Evolutionary conservation across 2,888 invertebrate genomes (phyloP), one percentile per base, ranked within the genome.

Genomic region (Allacma fusca): DNA sequence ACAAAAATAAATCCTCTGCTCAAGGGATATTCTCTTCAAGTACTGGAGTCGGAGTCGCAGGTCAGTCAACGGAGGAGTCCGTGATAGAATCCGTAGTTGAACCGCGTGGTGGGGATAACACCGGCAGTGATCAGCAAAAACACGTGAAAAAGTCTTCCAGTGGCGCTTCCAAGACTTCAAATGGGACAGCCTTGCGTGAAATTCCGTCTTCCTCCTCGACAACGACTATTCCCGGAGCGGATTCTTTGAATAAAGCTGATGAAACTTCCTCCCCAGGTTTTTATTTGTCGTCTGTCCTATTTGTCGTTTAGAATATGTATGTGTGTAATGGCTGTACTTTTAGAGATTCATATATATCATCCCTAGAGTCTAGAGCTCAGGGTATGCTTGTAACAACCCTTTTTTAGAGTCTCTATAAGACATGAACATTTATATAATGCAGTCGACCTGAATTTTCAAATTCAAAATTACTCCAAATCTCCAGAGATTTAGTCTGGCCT

Each of bases 101-200:
- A 50, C 50, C 50, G 50, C 50, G 50, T 13, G 40, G 40, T 40
- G 50, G 50, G 16, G 50, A 19, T 16, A n/a, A 13, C 19, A n/a
- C 67, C 67, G 67, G 67, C 34, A 67, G n/a, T n/a, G 67, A 50
- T 50, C 50, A 50, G 2, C 50, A 29, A 5, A 29, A 67, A 67
- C 28, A 67, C 34, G 28, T 67, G 24, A 64, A 74, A 64, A 74
- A 74, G 34, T 59, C 64, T 74, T 74, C 64, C 24, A 62, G 65
- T 74, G 34, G 21, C 64, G 65, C 73, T 65, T 74, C 72, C 21
- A 43, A 50, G 5, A 40, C 59, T 74, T 59, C 62, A 5, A 71
- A 71, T 57, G 71, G 71, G 16, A 74, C 24, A 40, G 73, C 24
- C 73, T 62, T 74, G 73, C 73, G 73, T 74, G 73, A 64, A 43